These are phyloP conservation scores for Calliphora vicina DNA, from an alignment of 1,140 invertebrate genomes.

Conservation along the genomic window DNA sequence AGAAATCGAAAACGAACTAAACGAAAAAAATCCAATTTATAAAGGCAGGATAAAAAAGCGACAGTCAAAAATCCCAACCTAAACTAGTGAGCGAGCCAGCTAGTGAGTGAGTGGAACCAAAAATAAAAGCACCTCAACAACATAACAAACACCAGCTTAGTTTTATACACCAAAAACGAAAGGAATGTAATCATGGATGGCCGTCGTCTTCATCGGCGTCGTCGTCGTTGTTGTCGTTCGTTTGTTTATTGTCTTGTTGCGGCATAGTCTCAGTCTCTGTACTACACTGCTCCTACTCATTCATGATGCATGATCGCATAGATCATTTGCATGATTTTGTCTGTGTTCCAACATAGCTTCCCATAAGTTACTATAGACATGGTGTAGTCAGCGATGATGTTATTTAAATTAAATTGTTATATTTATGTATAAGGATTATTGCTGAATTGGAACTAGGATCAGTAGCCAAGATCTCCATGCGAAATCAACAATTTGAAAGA, in stretches of 20 bases:
- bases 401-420: no score
- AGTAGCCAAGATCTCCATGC: no score
- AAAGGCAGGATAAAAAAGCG: slow-evolving; percentile 15
- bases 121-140: neutral
- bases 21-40: slow-evolving; percentile 6
- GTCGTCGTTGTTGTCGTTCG: neutral
- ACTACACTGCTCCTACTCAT: neutral
- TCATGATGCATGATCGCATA: neutral
- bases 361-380: no score
- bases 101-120: neutral
- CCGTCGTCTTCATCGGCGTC: neutral
- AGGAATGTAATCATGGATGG: slow-evolving; percentile 21
- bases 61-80: neutral
- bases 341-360: neutral
- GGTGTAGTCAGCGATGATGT: no score
- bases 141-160: neutral
- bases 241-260: neutral
- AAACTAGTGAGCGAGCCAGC: neutral
- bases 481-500: no score
- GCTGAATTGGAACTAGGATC: no score
- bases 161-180: neutral
- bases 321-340: slow-evolving; percentile 28
- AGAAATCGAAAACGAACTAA: neutral
- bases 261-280: neutral
- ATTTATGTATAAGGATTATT: no score